Conservation (phyloP, 1,140 invertebrate genomes). For the Papilio dardanus region DNA sequence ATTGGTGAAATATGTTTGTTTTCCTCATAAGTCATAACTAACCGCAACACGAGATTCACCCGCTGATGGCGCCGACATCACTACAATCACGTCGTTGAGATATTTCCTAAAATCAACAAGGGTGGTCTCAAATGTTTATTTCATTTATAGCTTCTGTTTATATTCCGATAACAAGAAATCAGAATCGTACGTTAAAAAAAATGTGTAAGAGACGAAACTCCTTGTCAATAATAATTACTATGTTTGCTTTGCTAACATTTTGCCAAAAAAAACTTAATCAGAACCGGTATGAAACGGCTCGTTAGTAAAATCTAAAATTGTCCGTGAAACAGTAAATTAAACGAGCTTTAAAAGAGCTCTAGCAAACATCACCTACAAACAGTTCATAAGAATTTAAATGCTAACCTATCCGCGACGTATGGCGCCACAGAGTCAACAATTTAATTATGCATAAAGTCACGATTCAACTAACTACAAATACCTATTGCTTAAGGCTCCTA, state of each 20-base stretch:
- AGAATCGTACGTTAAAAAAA: neutral
- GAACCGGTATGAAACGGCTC: conserved; percentile 35
- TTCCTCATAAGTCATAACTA: conserved; percentile 69
- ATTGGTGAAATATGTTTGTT: conserved; percentile 78
- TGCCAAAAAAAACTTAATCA: conserved; percentile 7
- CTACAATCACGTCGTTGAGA: conserved; percentile 52
- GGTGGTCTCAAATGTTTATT: conserved; percentile 56
- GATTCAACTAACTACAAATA: conserved; percentile 65
- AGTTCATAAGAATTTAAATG: conserved; percentile 64
- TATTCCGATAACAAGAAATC: neutral
- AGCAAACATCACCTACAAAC: conserved; percentile 62
- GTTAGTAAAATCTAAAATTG: conserved; percentile 43
- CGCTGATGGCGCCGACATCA: conserved; percentile 49
- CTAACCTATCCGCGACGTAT: conserved; percentile 66
- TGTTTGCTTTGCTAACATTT: neutral
- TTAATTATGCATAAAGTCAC: conserved; percentile 77
- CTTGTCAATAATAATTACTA: neutral
- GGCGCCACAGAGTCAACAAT: conserved; percentile 74
- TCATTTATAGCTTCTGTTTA: conserved; percentile 23
- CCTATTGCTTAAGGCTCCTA: conserved; percentile 1
- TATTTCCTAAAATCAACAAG: conserved; percentile 60
- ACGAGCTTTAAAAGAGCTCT: conserved; percentile 47
- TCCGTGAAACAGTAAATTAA: conserved; percentile 57
- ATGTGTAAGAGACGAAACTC: too few species aligned
- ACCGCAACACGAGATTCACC: conserved; percentile 59